Conservation (phyloP, 1,140 invertebrate genomes). For the Aleiodes sp. region DNA sequence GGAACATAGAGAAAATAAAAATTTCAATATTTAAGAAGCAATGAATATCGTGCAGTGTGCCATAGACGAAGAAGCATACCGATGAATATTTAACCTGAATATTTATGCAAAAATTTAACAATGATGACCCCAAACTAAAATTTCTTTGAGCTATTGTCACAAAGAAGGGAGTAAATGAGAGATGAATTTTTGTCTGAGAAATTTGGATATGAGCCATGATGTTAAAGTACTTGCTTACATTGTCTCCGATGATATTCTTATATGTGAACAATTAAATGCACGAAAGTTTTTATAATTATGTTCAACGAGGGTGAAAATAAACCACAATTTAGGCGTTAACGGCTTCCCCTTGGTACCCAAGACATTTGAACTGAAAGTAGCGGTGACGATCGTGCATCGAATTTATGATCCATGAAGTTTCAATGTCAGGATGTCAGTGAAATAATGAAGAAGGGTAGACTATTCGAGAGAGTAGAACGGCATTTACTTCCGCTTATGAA, state of each 20-base stretch:
- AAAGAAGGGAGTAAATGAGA: not conserved
- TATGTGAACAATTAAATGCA: conserved; percentile 17
- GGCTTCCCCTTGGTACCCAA: conserved; percentile 34
- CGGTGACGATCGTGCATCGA: conserved; percentile 48
- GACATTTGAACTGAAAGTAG: conserved; percentile 54
- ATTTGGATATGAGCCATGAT: too few relatives aligned
- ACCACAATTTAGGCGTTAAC: conserved; percentile 46
- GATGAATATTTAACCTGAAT: conserved; percentile 39
- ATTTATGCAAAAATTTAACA: conserved; percentile 42
- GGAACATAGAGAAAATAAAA: not conserved
- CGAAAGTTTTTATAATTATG: conserved; percentile 13
- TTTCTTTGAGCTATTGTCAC: not conserved
- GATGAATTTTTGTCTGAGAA: not conserved
- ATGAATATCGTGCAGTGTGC: conserved; percentile 27
- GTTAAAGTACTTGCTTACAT: too few relatives aligned
- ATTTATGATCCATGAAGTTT: conserved; percentile 43
- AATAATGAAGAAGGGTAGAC: not conserved
- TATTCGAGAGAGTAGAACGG: conserved; percentile 33
- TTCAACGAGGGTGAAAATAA: conserved; percentile 47
- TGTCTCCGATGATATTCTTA: too few relatives aligned
- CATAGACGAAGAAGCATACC: not conserved
- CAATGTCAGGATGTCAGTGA: conserved; percentile 43
- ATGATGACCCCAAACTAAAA: conserved; percentile 40
- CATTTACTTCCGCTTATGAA: conserved; percentile 33
- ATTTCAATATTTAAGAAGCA: conserved; percentile 14